A percentile compares a stretch with the other conserved stretches of the same genome.
Conservation (phyloP, 1,140 invertebrate species). For the Pomacea maculata region DNA sequence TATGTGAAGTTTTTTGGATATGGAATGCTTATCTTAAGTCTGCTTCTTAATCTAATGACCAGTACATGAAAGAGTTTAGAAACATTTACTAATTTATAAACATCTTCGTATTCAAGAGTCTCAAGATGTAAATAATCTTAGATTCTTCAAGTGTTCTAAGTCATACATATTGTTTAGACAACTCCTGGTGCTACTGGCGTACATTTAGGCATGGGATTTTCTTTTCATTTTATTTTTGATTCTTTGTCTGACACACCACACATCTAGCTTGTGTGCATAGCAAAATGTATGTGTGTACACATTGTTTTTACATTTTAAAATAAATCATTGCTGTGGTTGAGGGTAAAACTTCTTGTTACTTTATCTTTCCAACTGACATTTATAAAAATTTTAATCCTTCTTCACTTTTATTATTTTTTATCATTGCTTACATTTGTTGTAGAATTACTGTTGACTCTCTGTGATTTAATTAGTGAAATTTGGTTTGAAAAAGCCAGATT, state of each 20-base stretch:
- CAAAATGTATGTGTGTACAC: too few relatives aligned
- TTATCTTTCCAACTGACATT: too few relatives aligned
- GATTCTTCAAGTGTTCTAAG: neutral
- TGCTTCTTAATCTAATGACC: neutral
- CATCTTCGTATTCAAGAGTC: neutral
- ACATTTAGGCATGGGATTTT: neutral
- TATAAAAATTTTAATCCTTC: too few relatives aligned
- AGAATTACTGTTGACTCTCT: too few relatives aligned
- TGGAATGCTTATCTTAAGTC: neutral
- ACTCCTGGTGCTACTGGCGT: neutral
- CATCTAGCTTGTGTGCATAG: too few relatives aligned
- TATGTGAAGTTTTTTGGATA: neutral
- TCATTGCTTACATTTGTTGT: too few relatives aligned
- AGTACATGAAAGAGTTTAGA: neutral
- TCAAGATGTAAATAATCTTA: neutral
- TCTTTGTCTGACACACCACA: neutral
- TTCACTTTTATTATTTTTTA: too few relatives aligned
- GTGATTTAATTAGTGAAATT: too few relatives aligned
- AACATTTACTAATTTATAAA: neutral
- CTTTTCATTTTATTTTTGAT: neutral
- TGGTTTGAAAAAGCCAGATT: too few relatives aligned
- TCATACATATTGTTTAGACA: neutral
- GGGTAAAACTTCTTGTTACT: too few relatives aligned
- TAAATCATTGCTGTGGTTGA: too few relatives aligned
- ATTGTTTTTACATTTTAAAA: too few relatives aligned